Base-by-base conservation (phyloP, 2,797 vertebrate species). In the Pangasius larnaudii region DNA sequence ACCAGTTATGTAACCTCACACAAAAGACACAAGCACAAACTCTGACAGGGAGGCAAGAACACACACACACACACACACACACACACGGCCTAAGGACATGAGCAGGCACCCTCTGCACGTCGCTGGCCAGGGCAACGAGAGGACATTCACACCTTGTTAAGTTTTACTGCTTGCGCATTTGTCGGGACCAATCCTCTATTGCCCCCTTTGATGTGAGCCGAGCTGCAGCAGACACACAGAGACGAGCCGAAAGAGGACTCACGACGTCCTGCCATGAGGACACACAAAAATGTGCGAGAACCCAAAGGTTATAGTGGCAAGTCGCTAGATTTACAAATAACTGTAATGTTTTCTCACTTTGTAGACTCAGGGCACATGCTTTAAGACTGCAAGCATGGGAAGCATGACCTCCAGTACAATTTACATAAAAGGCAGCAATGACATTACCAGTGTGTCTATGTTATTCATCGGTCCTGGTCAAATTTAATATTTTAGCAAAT, bases 131-230 rank as follows among this genome's bases (percentile, higher is more conserved):
- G 96, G 94, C 95, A 93, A 92, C 58, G 89, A 91, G 93, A 95
- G 95, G 95, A 91, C 95, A 92, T 96, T 96, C 95, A 95, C 95
- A 96, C 95, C 95, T 96, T 95, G 95, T 96, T 96, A 95, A 95
- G 93, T 95, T 96, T 96, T 96, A 96, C 95, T 96, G 93, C 96
- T 92, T 86, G 91, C 91, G 92, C 96, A 96, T 96, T 96, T 96
- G 95, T 95, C 91, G 72, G 92, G 87, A 93, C 92, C 92, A 63
- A 91, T 91, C 89, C 91, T 94, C 94, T 93, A 92, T 95, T 95
- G 94, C 93, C 93, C 93, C 92, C 95, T 96, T 96, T 96, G 95
- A 95, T 94, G 94, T 95, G 91, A 93, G 92, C 42, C 30, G 58
- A 78, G 81, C 81, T 46, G 85, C 85, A 84, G 49, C 93, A 92